Evolutionary conservation across 2,797 vertebrate species (phyloP).

Genomic region (Merluccius polli): DNA sequence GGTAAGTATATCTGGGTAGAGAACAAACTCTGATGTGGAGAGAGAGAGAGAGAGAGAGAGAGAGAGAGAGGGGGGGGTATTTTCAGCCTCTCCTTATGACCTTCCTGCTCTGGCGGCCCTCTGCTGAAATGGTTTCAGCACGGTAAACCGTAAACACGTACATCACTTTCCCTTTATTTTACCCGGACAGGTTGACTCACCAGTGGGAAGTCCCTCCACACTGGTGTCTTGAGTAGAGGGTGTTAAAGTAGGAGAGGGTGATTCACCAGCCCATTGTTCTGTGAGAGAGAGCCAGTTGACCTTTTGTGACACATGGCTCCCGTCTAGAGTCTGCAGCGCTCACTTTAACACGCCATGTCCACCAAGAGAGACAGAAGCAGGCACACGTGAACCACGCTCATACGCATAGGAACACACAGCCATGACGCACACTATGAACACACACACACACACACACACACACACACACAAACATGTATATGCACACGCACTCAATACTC

Average conservation of each 20-base stretch:
- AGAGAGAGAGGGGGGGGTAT: conserved; percentile 37
- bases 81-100: conserved; percentile 45
- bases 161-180: conserved; percentile 48
- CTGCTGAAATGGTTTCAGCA: conserved; percentile 39
- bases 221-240: conserved; percentile 17
- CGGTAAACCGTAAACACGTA: conserved; percentile 47
- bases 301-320: conserved; percentile 43
- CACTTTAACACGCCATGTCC: conserved; percentile 6
- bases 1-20: conserved; percentile 14
- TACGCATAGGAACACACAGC: background rate
- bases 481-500: background rate
- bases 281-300: conserved; percentile 4
- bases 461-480: background rate
- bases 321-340: conserved; percentile 33
- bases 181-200: conserved; percentile 48
- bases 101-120: conserved; percentile 20
- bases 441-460: conserved; percentile 1
- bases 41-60: background rate
- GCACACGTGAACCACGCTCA: background rate
- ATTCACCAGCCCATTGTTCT: conserved; percentile 60
- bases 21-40: background rate
- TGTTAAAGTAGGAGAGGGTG: conserved; percentile 48
- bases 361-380: conserved; percentile 4
- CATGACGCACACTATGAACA: conserved; percentile 1
- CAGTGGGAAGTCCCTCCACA: conserved; percentile 45